Conservation (phyloP, 2,797 vertebrate species). For the Kryptopterus vitreolus region DNA sequence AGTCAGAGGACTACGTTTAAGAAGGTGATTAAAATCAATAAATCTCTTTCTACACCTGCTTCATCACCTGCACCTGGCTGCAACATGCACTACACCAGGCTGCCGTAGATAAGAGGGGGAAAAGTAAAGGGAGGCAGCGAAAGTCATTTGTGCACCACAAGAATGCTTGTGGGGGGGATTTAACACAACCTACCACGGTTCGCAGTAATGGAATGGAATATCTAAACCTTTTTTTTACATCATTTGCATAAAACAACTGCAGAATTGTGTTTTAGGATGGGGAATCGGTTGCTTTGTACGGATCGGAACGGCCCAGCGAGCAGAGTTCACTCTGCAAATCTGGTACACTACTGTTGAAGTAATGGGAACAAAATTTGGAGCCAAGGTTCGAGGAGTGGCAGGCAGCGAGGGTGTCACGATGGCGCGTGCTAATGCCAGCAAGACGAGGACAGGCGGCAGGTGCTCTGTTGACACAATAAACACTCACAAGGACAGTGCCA, state of each 20-base stretch:
- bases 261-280: not conserved
- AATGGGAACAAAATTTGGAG: not conserved
- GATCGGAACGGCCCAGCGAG: not conserved
- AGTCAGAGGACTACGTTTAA: not conserved
- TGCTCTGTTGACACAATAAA: conserved; percentile 65
- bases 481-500: conserved; percentile 55
- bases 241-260: not conserved
- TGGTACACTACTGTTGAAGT: not conserved
- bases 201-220: not conserved
- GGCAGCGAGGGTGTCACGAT: conserved; percentile 20
- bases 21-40: conserved; percentile 55
- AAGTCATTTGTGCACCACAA: not conserved
- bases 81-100: conserved; percentile 27
- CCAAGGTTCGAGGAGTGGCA: conserved; percentile 22
- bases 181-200: not conserved
- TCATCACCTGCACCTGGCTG: conserved; percentile 52
- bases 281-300: not conserved
- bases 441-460: conserved; percentile 57
- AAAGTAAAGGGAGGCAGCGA: not conserved
- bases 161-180: not conserved
- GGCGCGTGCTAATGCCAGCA: conserved; percentile 54
- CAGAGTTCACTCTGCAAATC: not conserved
- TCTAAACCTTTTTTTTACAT: not conserved
- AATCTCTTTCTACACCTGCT: conserved; percentile 58
- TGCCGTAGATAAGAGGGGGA: conserved; percentile 10